phyloP scores from a whole-genome alignment of 2,113 vertebrate genomes.

The Leptobrachium ailaonicum region DNA sequence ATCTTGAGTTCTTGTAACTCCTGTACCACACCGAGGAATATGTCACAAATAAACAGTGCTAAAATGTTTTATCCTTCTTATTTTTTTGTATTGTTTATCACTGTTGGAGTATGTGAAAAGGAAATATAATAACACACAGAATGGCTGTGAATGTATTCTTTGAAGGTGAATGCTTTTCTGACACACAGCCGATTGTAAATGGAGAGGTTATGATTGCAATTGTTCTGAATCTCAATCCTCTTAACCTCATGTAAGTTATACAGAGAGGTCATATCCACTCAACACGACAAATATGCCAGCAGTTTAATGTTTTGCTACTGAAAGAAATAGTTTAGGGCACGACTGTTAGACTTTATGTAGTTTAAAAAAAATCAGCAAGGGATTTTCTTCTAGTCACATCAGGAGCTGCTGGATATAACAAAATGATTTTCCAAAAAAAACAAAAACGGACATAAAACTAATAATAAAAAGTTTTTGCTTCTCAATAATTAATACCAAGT shows the following conservation, averaged over 20 bases:
- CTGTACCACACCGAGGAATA: too few relatives aligned
- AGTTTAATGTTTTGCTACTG: slow-evolving; percentile 22
- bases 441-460: too few relatives aligned
- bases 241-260: slow-evolving; percentile 32
- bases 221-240: slow-evolving; percentile 25
- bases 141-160: slow-evolving; percentile 16
- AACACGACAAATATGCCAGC: slow-evolving; percentile 14
- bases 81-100: background rate
- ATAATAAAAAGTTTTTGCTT: too few relatives aligned
- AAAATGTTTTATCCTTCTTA: background rate
- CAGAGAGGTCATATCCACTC: slow-evolving; percentile 6
- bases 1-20: too few relatives aligned
- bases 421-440: too few relatives aligned
- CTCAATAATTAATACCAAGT: too few relatives aligned
- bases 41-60: too few relatives aligned
- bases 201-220: slow-evolving; percentile 37
- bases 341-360: slow-evolving; percentile 19
- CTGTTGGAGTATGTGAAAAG: background rate
- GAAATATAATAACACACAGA: background rate
- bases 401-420: background rate
- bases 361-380: slow-evolving; percentile 32
- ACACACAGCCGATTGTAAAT: slow-evolving; percentile 31
- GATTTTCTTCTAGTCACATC: background rate
- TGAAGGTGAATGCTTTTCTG: slow-evolving; percentile 33
- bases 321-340: background rate